These are phyloP conservation scores for Vireo altiloquus DNA, from an alignment of 2,113 vertebrate genomes.

Conservation along the genomic window DNA sequence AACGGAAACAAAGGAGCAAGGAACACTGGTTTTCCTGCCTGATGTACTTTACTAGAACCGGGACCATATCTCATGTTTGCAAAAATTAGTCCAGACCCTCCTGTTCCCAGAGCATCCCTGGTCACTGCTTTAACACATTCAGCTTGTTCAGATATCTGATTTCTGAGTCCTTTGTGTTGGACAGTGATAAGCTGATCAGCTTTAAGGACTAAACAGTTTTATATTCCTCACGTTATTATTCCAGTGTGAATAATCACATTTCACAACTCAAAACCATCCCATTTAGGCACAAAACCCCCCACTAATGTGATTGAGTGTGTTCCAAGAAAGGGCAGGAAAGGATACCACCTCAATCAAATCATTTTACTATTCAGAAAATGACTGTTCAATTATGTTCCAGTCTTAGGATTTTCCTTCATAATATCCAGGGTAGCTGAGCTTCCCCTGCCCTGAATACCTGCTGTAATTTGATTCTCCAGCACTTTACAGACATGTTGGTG, in stretches of 20 bases:
- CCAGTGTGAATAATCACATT: neutral
- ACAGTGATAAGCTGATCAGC: slow-evolving; percentile 8
- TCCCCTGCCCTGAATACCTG: neutral
- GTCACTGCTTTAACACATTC: neutral
- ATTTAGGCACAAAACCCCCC: neutral
- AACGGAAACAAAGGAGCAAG: neutral
- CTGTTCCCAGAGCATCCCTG: neutral
- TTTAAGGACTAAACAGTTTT: neutral
- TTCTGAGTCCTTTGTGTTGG: neutral
- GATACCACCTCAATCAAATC: neutral
- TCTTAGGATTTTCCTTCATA: neutral
- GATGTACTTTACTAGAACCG: neutral
- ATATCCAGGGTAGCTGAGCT: neutral
- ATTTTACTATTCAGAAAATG: neutral
- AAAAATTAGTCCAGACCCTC: neutral
- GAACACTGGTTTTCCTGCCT: neutral
- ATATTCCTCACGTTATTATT: neutral
- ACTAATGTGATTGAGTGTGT: neutral
- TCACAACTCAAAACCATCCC: neutral
- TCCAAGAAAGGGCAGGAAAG: neutral
- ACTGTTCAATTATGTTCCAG: neutral
- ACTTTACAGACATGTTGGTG: neutral
- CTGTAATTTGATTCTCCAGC: neutral
- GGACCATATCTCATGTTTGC: neutral
- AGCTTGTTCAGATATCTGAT: neutral